phyloP scores from a whole-genome alignment of 2,888 invertebrate species.

The Trichacis sp. region DNA sequence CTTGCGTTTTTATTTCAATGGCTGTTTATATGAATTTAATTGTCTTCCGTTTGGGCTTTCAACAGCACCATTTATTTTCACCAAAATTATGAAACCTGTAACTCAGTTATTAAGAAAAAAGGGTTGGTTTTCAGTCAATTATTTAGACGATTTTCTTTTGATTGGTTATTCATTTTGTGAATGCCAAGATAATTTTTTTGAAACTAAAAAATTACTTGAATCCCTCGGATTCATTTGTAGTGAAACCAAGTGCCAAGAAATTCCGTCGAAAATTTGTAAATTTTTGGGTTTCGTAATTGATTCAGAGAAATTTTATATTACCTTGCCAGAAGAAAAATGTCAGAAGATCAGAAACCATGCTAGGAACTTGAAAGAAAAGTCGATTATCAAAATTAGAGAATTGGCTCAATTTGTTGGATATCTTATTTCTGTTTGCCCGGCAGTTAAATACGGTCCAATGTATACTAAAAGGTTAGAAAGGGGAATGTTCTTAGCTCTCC shows the following conservation, averaged over 20 bases:
- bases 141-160: constrained; percentile 36
- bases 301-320: constrained; percentile 1
- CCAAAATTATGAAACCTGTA: constrained; percentile 37
- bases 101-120: constrained; percentile 7
- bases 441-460: constrained; percentile 23
- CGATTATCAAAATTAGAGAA: constrained; percentile 20
- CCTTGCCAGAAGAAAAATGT: constrained; percentile 15
- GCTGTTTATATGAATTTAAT: constrained; percentile 40
- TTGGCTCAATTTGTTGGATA: constrained; percentile 30
- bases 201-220: constrained; percentile 14
- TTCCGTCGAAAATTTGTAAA: constrained; percentile 15
- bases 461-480: constrained; percentile 24
- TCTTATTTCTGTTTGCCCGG: constrained; percentile 27
- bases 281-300: constrained; percentile 29
- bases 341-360: constrained; percentile 8
- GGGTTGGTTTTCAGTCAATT: constrained; percentile 25
- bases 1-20: no score
- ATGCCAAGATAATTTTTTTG: constrained; percentile 11
- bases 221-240: constrained; percentile 23
- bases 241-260: constrained; percentile 17
- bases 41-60: constrained; percentile 36
- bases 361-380: background rate
- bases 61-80: constrained; percentile 31
- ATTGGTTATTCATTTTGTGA: constrained; percentile 14
- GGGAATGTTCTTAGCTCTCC: constrained; percentile 14